These are phyloP conservation scores for Merluccius polli DNA, from an alignment of 2,797 vertebrate species.

Conservation along the genomic window DNA sequence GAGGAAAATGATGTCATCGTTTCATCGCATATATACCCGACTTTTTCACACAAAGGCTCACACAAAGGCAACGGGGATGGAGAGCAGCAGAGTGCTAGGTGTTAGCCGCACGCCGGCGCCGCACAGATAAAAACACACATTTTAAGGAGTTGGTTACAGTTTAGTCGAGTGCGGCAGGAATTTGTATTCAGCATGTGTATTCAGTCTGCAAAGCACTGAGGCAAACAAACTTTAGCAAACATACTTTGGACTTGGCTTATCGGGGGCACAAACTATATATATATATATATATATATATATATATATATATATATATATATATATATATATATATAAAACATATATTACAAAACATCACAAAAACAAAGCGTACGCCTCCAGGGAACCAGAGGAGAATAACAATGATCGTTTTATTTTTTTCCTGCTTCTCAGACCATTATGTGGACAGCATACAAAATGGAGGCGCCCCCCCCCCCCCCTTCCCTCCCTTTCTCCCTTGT, in stretches of 20 bases:
- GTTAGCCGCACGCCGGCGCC: no score
- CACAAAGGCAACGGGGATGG: no score
- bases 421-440: slow-evolving; percentile 32
- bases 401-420: slow-evolving; percentile 31
- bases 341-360: slow-evolving; percentile 16
- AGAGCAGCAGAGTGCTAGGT: no score
- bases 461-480: no score
- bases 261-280: slow-evolving; percentile 22
- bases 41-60: no score
- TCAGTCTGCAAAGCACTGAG: slow-evolving; percentile 29
- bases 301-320: not conserved
- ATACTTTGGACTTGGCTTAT: slow-evolving; percentile 43
- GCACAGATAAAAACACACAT: no score
- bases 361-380: slow-evolving; percentile 31
- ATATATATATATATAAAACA: not conserved
- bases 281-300: not conserved
- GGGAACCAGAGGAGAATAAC: slow-evolving; percentile 41
- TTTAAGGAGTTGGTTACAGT: slow-evolving; percentile 15
- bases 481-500: slow-evolving; percentile 2
- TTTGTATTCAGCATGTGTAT: slow-evolving; percentile 21
- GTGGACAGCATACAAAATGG: slow-evolving; percentile 51
- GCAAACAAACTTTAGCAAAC: slow-evolving; percentile 42
- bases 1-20: no score
- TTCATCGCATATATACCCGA: no score
- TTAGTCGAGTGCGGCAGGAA: slow-evolving; percentile 18